phyloP scores from a whole-genome alignment of 2,113 vertebrate genomes.

The Gobio gobio region DNA sequence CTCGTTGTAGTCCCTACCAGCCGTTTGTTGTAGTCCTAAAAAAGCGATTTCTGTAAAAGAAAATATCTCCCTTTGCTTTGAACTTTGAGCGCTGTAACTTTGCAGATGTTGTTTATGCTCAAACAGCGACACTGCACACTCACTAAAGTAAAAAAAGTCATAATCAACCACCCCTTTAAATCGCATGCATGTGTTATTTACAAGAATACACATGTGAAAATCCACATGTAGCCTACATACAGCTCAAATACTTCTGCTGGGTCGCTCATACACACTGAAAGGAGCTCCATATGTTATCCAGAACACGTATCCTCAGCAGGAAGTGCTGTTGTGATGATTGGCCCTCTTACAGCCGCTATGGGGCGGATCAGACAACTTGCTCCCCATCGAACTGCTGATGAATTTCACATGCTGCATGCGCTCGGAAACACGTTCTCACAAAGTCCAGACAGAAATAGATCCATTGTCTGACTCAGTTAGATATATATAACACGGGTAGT shows the following conservation, averaged over 20 bases:
- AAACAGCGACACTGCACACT: too few species aligned
- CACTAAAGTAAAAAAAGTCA: too few species aligned
- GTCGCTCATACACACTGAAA: background rate
- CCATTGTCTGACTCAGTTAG: background rate
- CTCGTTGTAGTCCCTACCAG: too few species aligned
- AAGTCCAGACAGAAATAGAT: background rate
- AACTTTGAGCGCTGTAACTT: too few species aligned
- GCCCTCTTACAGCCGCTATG: background rate
- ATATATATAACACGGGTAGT: background rate
- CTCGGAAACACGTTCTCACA: background rate
- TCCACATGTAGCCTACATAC: background rate
- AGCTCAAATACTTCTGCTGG: background rate
- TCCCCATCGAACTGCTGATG: background rate
- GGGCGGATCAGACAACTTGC: background rate
- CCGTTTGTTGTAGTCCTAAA: too few species aligned
- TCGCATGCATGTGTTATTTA: background rate
- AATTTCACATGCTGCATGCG: background rate
- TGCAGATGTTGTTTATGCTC: too few species aligned
- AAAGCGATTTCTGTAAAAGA: too few species aligned
- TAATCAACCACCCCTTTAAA: background rate
- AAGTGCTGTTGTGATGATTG: background rate
- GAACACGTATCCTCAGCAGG: background rate
- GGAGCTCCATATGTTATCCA: background rate
- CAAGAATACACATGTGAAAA: background rate
- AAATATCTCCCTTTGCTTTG: too few species aligned